Evolutionary conservation across 2,888 invertebrate genomes (phyloP).

Genomic region (Phaedon cochleariae): DNA sequence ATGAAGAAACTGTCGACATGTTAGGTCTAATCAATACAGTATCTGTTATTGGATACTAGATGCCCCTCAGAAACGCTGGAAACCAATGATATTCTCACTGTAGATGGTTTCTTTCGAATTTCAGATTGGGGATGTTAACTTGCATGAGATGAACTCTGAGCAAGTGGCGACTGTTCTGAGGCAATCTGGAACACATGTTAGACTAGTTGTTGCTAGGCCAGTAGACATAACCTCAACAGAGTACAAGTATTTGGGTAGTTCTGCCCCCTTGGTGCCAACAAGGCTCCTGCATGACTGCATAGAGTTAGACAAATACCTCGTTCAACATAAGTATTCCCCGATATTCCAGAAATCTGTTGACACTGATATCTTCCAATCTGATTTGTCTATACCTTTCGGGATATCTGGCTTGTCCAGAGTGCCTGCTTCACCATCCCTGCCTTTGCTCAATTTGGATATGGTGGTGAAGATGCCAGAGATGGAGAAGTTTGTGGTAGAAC

Average conservation of each 20-base stretch:
- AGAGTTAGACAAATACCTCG: slow-evolving; percentile 84
- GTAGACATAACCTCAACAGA: slow-evolving; percentile 75
- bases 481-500: slow-evolving; percentile 91
- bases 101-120: slow-evolving; percentile 30
- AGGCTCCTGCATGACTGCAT: slow-evolving; percentile 85
- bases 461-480: slow-evolving; percentile 85
- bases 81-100: neutral
- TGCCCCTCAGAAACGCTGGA: too few species aligned
- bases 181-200: slow-evolving; percentile 94
- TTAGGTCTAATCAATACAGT: too few species aligned
- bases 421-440: slow-evolving; percentile 62
- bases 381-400: slow-evolving; percentile 56
- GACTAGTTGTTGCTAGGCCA: slow-evolving; percentile 92
- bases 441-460: slow-evolving; percentile 63
- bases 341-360: slow-evolving; percentile 65
- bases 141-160: slow-evolving; percentile 98
- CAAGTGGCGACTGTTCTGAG: slow-evolving; percentile 95
- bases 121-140: slow-evolving; percentile 66
- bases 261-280: slow-evolving; percentile 73
- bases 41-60: too few species aligned
- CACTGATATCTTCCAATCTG: slow-evolving; percentile 56
- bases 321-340: slow-evolving; percentile 83
- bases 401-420: slow-evolving; percentile 55
- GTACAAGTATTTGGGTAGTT: slow-evolving; percentile 67
- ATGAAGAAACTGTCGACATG: too few species aligned